Base-by-base conservation (phyloP, 2,888 invertebrate species). In the Apamea anceps region DNA sequence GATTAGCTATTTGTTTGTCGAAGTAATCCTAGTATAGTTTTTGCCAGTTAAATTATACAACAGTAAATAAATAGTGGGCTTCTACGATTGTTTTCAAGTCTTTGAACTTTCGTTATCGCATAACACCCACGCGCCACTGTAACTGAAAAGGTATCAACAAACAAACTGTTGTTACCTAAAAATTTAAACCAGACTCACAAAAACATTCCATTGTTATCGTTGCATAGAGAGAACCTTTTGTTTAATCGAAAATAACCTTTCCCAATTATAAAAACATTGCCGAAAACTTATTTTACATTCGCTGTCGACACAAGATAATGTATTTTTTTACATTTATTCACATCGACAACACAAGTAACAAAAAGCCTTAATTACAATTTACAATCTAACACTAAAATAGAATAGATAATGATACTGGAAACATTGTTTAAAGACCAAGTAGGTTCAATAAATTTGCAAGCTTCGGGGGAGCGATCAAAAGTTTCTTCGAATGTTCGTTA, bases 401-500 rank as follows among this genome's bases (percentile, higher is more conserved):
- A n/a, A n/a, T n/a, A n/a, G n/a, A n/a, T n/a, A n/a, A 25, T 57
- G 25, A 37, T 60, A 71, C 8, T 45, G 7, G 15, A 65, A 28
- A 2, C 65, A 28, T 60, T 78, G 70, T 83, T 57, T 45, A 21
- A n/a, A 51, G 57, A 67, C 48, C 48, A 57, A 79, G 83, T 32
- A 21, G 72, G 51, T 67, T 75, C 77, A 77, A 79, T 73, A 78
- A 79, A 83, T 84, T 77, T 37, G 18, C 60, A 77, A 82, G 74
- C 70, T 85, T 77, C 15, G 28, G 54, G 51, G 63, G 66, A 79
- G 63, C 15, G 72, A 65, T 79, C 60, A 25, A 81, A 87, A 82
- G 78, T 85, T 87, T 72, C 66, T 72, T 68, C 62, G 57, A 75
- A 70, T 82, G 72, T 72, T 81, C 32, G 75, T 62, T 80, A 66